These are phyloP conservation scores for Theristus sp. DNA, from an alignment of 2,888 invertebrate species.

Conservation along the genomic window DNA sequence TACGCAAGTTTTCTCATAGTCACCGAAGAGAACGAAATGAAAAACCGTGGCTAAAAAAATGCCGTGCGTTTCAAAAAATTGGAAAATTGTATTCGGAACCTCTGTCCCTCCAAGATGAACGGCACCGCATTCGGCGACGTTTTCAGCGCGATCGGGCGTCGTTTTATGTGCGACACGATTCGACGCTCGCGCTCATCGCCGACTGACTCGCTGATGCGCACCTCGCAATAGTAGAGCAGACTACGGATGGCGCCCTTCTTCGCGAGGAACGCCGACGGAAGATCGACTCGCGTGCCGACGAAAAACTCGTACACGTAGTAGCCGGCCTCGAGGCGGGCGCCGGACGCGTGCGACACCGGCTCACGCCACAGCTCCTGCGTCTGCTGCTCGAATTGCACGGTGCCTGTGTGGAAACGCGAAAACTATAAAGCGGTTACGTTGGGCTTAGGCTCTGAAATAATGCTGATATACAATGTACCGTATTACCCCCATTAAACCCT, in stretches of 20 bases:
- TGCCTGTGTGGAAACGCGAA: too few species aligned
- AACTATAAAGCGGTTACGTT: neutral
- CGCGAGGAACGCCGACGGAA: neutral
- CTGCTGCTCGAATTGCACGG: neutral
- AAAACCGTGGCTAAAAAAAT: too few species aligned
- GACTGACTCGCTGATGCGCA: neutral
- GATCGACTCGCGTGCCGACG: slow-evolving; percentile 4
- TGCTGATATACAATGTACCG: too few species aligned
- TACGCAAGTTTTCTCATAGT: too few species aligned
- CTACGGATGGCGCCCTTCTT: neutral
- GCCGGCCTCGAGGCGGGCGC: neutral
- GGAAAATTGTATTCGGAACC: too few species aligned
- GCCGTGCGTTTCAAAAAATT: too few species aligned
- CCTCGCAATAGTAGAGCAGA: slow-evolving; percentile 3
- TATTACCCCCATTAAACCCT: too few species aligned
- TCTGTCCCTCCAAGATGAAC: neutral
- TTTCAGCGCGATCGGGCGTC: neutral
- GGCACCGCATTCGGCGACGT: neutral
- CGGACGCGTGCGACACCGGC: neutral
- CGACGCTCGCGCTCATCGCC: neutral
- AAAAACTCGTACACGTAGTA: slow-evolving; percentile 8
- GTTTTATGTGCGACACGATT: slow-evolving; percentile 5
- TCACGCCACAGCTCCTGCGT: slow-evolving; percentile 5
- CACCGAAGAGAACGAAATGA: too few species aligned
- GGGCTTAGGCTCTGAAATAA: too few species aligned